phyloP scores from a whole-genome alignment of 2,113 vertebrate species.

The Macroglossus sobrinus region DNA sequence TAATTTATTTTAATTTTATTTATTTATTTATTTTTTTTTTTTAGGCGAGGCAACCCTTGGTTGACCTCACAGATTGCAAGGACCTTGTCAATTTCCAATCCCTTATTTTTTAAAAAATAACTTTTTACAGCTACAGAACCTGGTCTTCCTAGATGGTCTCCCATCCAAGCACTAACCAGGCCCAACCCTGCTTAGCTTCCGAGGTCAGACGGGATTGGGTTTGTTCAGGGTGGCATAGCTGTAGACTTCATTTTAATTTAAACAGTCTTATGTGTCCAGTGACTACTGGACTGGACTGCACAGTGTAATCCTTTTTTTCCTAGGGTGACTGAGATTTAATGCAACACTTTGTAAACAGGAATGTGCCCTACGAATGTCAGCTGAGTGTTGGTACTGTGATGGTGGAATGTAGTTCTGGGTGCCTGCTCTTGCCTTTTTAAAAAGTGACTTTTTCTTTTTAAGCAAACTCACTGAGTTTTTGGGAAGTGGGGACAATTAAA shows the following conservation, averaged over 20 bases:
- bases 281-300: not conserved
- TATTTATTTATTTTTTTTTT: too few relatives aligned
- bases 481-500: not conserved
- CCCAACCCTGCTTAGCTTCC: too few relatives aligned
- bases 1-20: not conserved
- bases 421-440: not conserved
- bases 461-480: not conserved
- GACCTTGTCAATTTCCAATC: too few relatives aligned
- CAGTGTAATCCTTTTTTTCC: not conserved
- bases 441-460: not conserved
- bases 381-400: not conserved
- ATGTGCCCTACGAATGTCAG: not conserved
- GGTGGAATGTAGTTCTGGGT: not conserved
- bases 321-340: not conserved
- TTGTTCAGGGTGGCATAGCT: too few relatives aligned
- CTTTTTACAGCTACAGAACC: too few relatives aligned
- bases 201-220: too few relatives aligned
- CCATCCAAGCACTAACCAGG: too few relatives aligned
- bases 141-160: too few relatives aligned
- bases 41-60: too few relatives aligned
- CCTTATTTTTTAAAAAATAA: too few relatives aligned
- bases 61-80: too few relatives aligned
- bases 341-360: not conserved
- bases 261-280: not conserved
- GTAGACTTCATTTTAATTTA: not conserved